Base-by-base conservation (phyloP, 2,888 invertebrate genomes). In the Heliconius erato region DNA sequence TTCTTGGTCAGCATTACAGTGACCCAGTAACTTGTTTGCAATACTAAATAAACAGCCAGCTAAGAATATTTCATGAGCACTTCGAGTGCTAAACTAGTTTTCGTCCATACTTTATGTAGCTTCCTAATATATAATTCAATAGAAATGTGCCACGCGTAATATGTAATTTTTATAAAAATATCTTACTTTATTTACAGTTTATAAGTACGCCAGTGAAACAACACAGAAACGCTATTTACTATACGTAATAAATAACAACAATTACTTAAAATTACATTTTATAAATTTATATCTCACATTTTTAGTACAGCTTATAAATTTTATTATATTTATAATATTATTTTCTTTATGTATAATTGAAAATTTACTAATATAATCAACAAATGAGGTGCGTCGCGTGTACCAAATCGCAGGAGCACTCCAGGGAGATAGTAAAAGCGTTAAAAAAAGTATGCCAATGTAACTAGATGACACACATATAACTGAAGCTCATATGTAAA, bases 41-140 rank as follows among this genome's bases (percentile, higher is more conserved):
- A 87, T 86, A 88, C 88, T 87, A 88, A 89, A 90, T 90, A 89
- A 90, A 89, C 88, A 88, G 88, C 86, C 85, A 86, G 84, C 85
- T 88, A 86, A 88, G 88, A 89, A 89, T 89, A 90, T 88, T 89
- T 88, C 87, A 90, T 87, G 86, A 87, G 85, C 82, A 84, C 84
- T 87, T 86, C 87, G 85, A 84, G 87, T 85, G 85, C 83, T 85
- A 85, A 87, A 86, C 84, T 85, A 84, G 76, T 79, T 79, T 82
- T 84, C 80, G 79, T 76, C 80, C 78, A 78, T 86, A 85, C 85
- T 87, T 84, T 83, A 82, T 84, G 79, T 54, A 63, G 65, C 63
- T 54, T 40, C 28, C 72, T 49, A 59, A 82, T 82, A 80, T 63
- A 84, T 79, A 35, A 82, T 84, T 84, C 80, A 80, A 35, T 0